These are phyloP conservation scores for Chelonus formosanus DNA, from an alignment of 2,888 invertebrate species.

Conservation along the genomic window DNA sequence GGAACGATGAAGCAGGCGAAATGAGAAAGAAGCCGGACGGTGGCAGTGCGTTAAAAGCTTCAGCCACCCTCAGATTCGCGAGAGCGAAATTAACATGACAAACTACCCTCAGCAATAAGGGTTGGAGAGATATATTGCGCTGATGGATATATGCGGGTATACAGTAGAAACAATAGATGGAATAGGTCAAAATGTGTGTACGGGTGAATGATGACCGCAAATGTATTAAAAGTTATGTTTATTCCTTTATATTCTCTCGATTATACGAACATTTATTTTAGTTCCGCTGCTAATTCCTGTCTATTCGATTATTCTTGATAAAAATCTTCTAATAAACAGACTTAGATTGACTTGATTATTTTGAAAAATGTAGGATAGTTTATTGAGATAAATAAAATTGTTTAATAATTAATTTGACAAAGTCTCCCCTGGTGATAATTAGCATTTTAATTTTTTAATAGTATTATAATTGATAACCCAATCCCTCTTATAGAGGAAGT, in stretches of 20 bases:
- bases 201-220: slow-evolving; percentile 11
- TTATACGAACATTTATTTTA: too few species aligned
- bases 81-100: slow-evolving; percentile 66
- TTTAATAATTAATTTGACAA: too few species aligned
- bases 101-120: slow-evolving; percentile 65
- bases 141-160: slow-evolving; percentile 60
- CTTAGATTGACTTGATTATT: too few species aligned
- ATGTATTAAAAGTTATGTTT: slow-evolving; percentile 7
- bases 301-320: too few species aligned
- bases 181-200: slow-evolving; percentile 33
- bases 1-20: slow-evolving; percentile 21
- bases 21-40: slow-evolving; percentile 47
- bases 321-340: too few species aligned
- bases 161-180: slow-evolving; percentile 63
- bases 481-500: slow-evolving; percentile 12
- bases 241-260: slow-evolving; percentile 10
- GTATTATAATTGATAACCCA: too few species aligned
- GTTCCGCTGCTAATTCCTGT: too few species aligned
- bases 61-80: slow-evolving; percentile 55
- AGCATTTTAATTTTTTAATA: too few species aligned
- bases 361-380: too few species aligned
- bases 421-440: slow-evolving; percentile 26
- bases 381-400: too few species aligned
- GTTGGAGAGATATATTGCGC: slow-evolving; percentile 62
- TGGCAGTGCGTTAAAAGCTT: slow-evolving; percentile 65